A percentile compares a stretch with the other conserved stretches of the same genome.
phyloP scores from a whole-genome alignment of 1,140 invertebrate genomes.

The Listronotus bonariensis region DNA sequence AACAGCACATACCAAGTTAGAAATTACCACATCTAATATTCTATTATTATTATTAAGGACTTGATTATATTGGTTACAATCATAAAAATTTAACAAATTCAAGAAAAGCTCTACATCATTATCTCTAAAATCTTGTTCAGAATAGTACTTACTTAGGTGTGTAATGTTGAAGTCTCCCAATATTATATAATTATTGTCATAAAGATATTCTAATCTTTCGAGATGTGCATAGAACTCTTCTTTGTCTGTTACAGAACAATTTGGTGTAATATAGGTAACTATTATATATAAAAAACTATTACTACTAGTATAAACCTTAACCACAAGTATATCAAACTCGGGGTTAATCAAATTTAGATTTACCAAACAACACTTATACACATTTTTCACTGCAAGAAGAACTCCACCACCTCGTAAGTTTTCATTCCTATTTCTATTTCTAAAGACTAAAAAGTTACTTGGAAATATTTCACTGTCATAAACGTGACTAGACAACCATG shows the following conservation, averaged over 20 bases:
- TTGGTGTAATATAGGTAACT: not conserved
- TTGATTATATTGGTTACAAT: slow-evolving; percentile 1
- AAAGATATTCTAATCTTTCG: not conserved
- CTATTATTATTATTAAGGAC: not conserved
- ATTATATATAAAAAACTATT: not conserved
- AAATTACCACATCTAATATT: not conserved
- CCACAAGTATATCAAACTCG: not conserved
- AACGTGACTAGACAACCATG: not conserved
- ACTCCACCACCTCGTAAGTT: not conserved
- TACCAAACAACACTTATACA: not conserved
- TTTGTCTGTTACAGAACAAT: not conserved
- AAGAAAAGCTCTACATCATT: not conserved
- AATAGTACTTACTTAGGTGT: not conserved
- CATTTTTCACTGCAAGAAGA: not conserved
- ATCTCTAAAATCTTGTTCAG: not conserved
- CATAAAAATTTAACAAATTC: not conserved
- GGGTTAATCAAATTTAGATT: not conserved
- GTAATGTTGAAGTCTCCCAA: slow-evolving; percentile 4
- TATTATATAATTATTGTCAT: not conserved
- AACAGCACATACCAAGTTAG: not conserved
- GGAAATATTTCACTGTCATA: slow-evolving; percentile 4
- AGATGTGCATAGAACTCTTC: slow-evolving; percentile 1
- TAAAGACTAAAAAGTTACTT: not conserved
- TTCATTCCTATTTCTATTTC: slow-evolving; percentile 1
- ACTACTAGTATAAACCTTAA: not conserved